Conservation (phyloP, 2,113 vertebrate genomes). For the Anarhynchus alexandrinus region DNA sequence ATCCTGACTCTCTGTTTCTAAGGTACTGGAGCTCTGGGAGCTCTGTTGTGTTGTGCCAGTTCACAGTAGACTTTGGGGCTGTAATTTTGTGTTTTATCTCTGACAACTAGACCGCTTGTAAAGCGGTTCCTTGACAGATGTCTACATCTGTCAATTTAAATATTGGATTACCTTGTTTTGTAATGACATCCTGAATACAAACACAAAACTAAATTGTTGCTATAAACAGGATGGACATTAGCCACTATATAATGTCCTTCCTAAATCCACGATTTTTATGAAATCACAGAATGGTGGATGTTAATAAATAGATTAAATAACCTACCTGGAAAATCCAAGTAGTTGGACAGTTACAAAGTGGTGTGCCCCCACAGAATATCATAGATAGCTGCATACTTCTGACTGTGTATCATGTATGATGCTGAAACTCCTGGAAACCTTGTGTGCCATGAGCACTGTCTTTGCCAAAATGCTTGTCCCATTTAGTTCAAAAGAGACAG, state of each 20-base stretch:
- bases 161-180: background rate
- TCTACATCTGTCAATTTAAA: background rate
- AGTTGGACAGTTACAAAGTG: background rate
- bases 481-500: background rate
- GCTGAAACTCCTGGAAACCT: background rate
- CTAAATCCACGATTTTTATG: background rate
- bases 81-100: background rate
- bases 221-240: background rate
- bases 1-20: background rate
- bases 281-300: background rate
- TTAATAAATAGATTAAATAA: background rate
- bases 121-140: background rate
- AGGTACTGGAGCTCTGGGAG: background rate
- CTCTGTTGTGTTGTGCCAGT: background rate
- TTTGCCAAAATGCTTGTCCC: background rate
- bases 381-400: background rate
- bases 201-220: background rate
- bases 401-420: accelerated
- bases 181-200: background rate
- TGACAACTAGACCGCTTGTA: background rate
- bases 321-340: background rate
- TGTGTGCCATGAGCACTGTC: background rate
- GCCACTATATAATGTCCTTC: background rate
- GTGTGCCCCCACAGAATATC: background rate
- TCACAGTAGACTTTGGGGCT: background rate